Evolutionary conservation across 2,888 invertebrate genomes (phyloP).

Genomic region (Bombylius discolor): DNA sequence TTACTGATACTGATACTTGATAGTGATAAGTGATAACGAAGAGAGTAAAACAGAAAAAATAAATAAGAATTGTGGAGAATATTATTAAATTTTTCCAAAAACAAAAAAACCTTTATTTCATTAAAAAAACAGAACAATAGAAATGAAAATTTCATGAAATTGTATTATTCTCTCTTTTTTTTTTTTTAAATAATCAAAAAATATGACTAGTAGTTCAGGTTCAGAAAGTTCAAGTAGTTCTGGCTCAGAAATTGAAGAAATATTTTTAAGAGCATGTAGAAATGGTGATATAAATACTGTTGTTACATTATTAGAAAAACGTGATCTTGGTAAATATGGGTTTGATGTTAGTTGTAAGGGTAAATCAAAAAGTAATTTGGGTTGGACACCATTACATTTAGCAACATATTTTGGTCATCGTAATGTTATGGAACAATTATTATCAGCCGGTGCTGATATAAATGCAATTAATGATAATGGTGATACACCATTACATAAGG

Average conservation of each 20-base stretch:
- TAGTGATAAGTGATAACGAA: too few relatives aligned
- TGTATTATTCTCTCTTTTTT: too few relatives aligned
- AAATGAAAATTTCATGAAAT: too few relatives aligned
- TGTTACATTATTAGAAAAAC: constrained; percentile 41
- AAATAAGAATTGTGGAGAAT: too few relatives aligned
- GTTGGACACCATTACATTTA: constrained; percentile 55
- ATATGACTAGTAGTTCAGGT: constrained; percentile 9
- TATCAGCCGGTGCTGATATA: constrained; percentile 45
- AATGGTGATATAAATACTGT: constrained; percentile 47
- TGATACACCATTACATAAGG: constrained; percentile 53
- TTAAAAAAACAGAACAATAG: too few relatives aligned
- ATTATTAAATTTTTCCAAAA: too few relatives aligned
- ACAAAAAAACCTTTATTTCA: too few relatives aligned
- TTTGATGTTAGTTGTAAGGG: constrained; percentile 54
- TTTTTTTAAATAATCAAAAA: too few relatives aligned
- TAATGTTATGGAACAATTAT: constrained; percentile 43
- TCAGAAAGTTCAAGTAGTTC: constrained; percentile 12
- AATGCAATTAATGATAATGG: constrained; percentile 51
- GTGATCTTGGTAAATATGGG: constrained; percentile 39
- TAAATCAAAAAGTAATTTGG: constrained; percentile 48
- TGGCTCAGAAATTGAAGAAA: constrained; percentile 41
- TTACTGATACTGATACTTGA: too few relatives aligned
- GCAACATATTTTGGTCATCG: constrained; percentile 55
- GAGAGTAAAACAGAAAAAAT: too few relatives aligned
- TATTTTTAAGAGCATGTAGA: constrained; percentile 46